Base-by-base conservation (phyloP, 2,888 invertebrate species). In the Amiota communis region DNA sequence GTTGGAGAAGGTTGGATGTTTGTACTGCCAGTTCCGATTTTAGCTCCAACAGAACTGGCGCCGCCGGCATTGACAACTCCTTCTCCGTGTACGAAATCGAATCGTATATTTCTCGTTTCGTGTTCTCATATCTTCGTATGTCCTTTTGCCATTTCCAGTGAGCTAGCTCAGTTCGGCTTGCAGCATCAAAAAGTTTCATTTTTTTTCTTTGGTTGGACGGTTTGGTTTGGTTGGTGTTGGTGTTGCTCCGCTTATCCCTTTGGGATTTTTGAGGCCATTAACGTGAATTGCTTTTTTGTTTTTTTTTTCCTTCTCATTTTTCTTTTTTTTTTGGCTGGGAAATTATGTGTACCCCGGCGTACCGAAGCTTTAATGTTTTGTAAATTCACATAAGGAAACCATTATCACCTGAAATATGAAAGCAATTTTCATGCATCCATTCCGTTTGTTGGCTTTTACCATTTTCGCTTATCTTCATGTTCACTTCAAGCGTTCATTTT, bases 301-400 rank as follows among this genome's bases (percentile, higher is more conserved):
- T 36, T 36, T 36, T 36, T 23, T n/a, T n/a, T n/a, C n/a, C n/a
- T n/a, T 6, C 36, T 6, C 36, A 36, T 36, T 36, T 36, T 36
- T 36, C 6, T 36, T 36, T 36, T 36, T 36, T 36, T 36, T 36
- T 36, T 36, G 36, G 2, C 36, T 77, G 81, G 80, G 80, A 87
- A 87, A 87, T 87, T 87, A 86, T 86, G 83, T 87, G 81, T 80
- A 80, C 79, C 79, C 77, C 84, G 36, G 36, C 36, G 76, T 74
- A 75, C 77, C 78, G 80, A 75, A 83, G 81, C 81, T 83, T 86
- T 86, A 86, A 85, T 87, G 86, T 83, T 87, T 87, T 86, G 86
- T 86, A 87, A 86, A 86, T 87, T 87, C 87, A 87, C 87, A 87
- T 87, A 85, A 86, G 87, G 87, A 87, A 88, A 82, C 84, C 86